Percentiles rank a stretch among this genome's conserved stretches.
phyloP scores from a whole-genome alignment of 2,888 invertebrate species.

The Dynastes hyllus region DNA sequence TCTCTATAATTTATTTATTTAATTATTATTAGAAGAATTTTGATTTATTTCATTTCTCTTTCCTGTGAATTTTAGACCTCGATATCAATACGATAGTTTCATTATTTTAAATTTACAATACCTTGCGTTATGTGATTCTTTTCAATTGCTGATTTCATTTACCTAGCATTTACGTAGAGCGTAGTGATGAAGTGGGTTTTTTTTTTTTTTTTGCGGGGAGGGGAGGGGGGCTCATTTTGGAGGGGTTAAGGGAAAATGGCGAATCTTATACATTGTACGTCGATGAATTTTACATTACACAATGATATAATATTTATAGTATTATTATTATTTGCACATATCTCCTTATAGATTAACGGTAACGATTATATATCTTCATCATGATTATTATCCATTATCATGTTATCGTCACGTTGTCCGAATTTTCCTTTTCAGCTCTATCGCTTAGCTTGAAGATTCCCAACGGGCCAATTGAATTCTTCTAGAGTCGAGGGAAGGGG shows the following conservation, averaged over 20 bases:
- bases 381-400: neutral
- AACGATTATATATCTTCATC: constrained; percentile 23
- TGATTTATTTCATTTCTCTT: constrained; percentile 34
- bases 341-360: constrained; percentile 19
- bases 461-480: constrained; percentile 66
- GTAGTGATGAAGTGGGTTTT: neutral
- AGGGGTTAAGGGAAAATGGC: neutral
- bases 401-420: neutral
- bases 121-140: neutral
- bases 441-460: constrained; percentile 62
- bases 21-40: constrained; percentile 40
- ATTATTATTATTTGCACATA: constrained; percentile 30
- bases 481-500: constrained; percentile 74
- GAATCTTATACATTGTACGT: constrained; percentile 37
- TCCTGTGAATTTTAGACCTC: neutral
- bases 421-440: neutral
- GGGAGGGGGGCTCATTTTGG: neutral
- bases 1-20: constrained; percentile 34
- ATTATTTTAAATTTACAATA: neutral
- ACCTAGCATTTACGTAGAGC: neutral
- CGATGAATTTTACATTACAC: constrained; percentile 5
- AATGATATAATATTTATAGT: constrained; percentile 8
- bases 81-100: neutral
- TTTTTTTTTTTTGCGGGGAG: neutral
- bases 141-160: neutral